Evolutionary conservation across 2,113 vertebrate species (phyloP).

Genomic region (Zingel zingel): DNA sequence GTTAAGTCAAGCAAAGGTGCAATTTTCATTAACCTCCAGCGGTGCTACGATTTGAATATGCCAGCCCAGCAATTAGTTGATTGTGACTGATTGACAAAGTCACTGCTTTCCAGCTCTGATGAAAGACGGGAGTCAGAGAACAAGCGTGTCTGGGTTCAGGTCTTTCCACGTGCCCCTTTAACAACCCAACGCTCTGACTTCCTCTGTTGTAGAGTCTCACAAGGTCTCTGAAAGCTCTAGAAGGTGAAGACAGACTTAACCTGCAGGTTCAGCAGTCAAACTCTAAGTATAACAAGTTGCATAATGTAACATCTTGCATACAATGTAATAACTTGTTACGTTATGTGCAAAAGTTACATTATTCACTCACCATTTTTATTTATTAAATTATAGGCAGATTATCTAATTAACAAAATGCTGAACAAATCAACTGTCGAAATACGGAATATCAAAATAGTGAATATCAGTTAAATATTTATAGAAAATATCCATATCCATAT

Average conservation of each 20-base stretch:
- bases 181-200: not conserved
- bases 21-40: conserved; percentile 84
- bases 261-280: not conserved
- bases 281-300: not conserved
- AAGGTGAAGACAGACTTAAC: not conserved
- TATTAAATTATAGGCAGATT: not conserved
- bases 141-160: not conserved
- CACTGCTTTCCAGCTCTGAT: conserved; percentile 32
- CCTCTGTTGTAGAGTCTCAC: not conserved
- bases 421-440: not conserved
- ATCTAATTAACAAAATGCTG: not conserved
- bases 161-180: not conserved
- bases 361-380: not conserved
- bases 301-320: not conserved
- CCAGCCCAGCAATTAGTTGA: conserved; percentile 82
- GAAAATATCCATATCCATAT: not conserved
- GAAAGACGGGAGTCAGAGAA: conserved; percentile 27
- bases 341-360: not conserved
- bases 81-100: conserved; percentile 81
- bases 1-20: conserved; percentile 80
- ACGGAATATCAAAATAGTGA: not conserved
- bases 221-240: not conserved
- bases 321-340: not conserved
- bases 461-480: not conserved
- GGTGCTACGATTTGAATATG: conserved; percentile 75